Conservation (phyloP, 2,113 vertebrate species). For the Eretmochelys imbricata region DNA sequence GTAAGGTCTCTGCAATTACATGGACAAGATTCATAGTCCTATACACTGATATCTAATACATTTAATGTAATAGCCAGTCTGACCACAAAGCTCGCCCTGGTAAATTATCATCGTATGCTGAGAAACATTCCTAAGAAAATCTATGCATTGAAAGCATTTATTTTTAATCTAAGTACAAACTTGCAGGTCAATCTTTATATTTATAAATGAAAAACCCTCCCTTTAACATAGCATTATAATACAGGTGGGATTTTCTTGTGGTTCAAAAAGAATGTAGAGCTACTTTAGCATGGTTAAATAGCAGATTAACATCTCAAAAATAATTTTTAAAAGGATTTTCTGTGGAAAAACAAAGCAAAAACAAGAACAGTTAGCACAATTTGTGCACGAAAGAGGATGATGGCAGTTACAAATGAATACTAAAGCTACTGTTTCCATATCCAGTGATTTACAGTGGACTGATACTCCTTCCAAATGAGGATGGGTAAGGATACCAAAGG, state of each 20-base stretch:
- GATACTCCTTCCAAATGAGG: background rate
- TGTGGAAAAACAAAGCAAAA: slow-evolving; percentile 6
- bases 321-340: slow-evolving; percentile 24
- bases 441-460: background rate
- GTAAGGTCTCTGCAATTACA: slow-evolving; percentile 23
- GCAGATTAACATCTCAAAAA: background rate
- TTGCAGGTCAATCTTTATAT: background rate
- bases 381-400: background rate
- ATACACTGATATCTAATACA: slow-evolving; percentile 10
- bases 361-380: background rate
- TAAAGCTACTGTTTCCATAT: background rate
- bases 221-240: background rate
- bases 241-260: background rate
- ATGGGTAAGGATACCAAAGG: background rate
- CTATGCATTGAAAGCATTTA: background rate
- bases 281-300: background rate
- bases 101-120: background rate
- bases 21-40: slow-evolving; percentile 14
- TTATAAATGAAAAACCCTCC: background rate
- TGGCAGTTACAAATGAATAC: slow-evolving; percentile 12
- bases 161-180: background rate
- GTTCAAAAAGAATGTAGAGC: background rate
- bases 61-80: background rate
- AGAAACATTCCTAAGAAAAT: background rate
- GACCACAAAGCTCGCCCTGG: background rate